phyloP scores from a whole-genome alignment of 2,888 invertebrate species.

The Palloptera scutellata region DNA sequence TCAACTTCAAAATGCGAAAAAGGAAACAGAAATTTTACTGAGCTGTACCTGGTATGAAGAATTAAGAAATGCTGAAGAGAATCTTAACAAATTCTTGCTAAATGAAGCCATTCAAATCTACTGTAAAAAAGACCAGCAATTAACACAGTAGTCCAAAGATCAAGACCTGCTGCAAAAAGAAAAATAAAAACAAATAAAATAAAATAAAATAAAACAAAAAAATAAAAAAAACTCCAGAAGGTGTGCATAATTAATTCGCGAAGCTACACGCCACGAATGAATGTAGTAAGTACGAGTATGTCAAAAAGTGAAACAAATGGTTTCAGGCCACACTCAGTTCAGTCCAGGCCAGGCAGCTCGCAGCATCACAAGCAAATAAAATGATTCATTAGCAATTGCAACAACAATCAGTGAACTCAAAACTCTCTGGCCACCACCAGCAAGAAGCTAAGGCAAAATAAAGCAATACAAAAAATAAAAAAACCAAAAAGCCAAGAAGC shows the following conservation, averaged over 20 bases:
- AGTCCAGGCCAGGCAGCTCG: conserved; percentile 8
- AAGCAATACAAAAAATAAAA: neutral
- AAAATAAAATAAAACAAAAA: conserved; percentile 32
- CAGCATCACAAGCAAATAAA: conserved; percentile 40
- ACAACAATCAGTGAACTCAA: conserved; percentile 10
- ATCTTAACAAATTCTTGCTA: conserved; percentile 30
- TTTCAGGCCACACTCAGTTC: neutral
- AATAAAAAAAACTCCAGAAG: conserved; percentile 43
- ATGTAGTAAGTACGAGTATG: neutral
- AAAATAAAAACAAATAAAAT: conserved; percentile 32
- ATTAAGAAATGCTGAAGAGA: neutral
- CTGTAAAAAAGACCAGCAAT: conserved; percentile 51
- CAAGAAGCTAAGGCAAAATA: neutral
- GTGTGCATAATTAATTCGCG: conserved; percentile 63
- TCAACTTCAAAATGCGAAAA: conserved; percentile 2
- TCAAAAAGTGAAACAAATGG: conserved; percentile 13
- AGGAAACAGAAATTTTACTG: neutral
- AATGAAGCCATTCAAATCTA: conserved; percentile 43
- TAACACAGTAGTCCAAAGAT: conserved; percentile 63
- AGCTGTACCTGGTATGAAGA: conserved; percentile 5
- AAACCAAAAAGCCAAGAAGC: neutral
- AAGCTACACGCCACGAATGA: conserved; percentile 39
- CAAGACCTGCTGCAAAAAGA: conserved; percentile 52
- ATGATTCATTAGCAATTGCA: conserved; percentile 58
- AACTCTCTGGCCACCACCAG: neutral